Conservation (phyloP, 2,797 vertebrate genomes). For the Muraenolepis orangiensis region DNA sequence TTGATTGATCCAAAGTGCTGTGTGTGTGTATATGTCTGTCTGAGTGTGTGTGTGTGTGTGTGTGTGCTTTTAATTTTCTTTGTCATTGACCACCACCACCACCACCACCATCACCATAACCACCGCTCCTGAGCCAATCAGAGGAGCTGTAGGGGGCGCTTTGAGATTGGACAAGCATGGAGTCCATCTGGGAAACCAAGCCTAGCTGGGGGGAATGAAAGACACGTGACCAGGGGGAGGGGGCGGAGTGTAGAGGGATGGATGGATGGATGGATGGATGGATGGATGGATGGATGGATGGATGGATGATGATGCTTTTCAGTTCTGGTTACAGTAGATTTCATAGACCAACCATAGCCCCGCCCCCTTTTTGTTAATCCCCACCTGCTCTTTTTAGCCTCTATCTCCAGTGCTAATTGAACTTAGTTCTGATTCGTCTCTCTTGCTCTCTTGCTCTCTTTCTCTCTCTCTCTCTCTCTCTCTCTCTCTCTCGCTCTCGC, state of each 20-base stretch:
- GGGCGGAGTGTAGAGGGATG: constrained; percentile 25
- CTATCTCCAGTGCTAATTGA: constrained; percentile 52
- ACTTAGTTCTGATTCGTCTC: constrained; percentile 54
- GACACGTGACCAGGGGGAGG: constrained; percentile 31
- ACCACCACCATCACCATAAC: not conserved
- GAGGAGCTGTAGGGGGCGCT: constrained; percentile 40
- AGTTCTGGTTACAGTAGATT: too few species aligned
- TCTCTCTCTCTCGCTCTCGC: constrained; percentile 43
- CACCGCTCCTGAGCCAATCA: constrained; percentile 39
- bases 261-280: constrained; percentile 32
- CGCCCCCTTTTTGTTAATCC: not conserved
- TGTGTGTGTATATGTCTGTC: constrained; percentile 21
- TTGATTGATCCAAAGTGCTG: constrained; percentile 67
- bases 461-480: constrained; percentile 42
- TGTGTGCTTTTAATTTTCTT: constrained; percentile 4
- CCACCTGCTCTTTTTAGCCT: constrained; percentile 7
- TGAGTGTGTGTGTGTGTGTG: constrained; percentile 27
- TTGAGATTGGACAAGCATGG: constrained; percentile 68
- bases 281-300: constrained; percentile 32
- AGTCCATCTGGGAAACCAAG: constrained; percentile 63
- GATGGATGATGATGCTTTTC: constrained; percentile 14
- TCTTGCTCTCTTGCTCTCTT: constrained; percentile 50
- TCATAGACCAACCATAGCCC: constrained; percentile 11
- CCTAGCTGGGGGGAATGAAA: constrained; percentile 53
- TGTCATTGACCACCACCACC: constrained; percentile 38